Conservation (phyloP, 2,797 vertebrate genomes). For the Enteromius mattozi region DNA sequence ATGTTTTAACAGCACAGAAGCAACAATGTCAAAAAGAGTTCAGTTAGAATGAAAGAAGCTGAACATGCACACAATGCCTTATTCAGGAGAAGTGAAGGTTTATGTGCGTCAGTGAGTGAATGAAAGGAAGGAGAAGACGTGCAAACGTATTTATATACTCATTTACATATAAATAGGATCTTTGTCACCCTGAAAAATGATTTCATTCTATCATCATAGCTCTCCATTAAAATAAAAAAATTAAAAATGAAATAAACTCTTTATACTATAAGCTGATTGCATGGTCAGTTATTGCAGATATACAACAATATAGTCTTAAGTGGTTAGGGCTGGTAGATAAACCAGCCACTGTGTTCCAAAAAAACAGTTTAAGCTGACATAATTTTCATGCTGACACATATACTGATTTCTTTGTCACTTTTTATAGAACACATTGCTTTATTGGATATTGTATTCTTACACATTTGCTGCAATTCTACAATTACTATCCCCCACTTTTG, state of each 20-base stretch:
- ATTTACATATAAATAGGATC: neutral
- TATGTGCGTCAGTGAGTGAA: slow-evolving; percentile 21
- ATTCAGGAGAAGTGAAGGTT: slow-evolving; percentile 40
- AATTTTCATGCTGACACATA: neutral
- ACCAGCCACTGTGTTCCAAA: neutral
- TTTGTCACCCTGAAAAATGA: neutral
- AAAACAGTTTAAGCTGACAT: neutral
- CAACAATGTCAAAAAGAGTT: slow-evolving; percentile 15
- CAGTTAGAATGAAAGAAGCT: neutral
- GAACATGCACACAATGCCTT: slow-evolving; percentile 36
- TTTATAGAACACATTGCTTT: neutral
- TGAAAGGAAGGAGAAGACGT: slow-evolving; percentile 10
- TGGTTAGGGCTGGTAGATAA: neutral
- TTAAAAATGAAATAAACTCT: neutral
- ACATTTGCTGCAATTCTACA: neutral
- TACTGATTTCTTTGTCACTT: neutral
- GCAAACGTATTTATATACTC: neutral
- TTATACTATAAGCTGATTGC: neutral
- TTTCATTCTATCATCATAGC: neutral
- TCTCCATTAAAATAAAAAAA: neutral
- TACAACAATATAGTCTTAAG: no score
- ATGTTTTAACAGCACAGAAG: slow-evolving; percentile 1
- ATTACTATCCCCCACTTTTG: neutral
- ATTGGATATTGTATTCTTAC: neutral
- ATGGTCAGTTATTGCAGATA: neutral